These are phyloP conservation scores for Aurelia sp. DNA, from an alignment of 30 jellyfish, hydroid and myxozoan genomes.

Conservation along the genomic window DNA sequence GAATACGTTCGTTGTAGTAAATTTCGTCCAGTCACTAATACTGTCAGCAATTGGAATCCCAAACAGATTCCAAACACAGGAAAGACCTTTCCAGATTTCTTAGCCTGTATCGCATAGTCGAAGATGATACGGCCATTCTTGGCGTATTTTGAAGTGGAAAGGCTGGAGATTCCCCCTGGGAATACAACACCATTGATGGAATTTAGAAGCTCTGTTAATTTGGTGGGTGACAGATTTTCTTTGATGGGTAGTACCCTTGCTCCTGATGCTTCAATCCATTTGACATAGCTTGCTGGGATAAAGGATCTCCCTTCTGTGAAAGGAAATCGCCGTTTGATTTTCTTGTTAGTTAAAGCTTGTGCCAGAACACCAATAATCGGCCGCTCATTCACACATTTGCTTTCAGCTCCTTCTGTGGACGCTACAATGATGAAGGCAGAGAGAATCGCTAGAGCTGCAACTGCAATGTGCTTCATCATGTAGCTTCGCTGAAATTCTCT, in stretches of 20 bases:
- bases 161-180: conserved; percentile 62
- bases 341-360: conserved; percentile 17
- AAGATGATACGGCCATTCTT: conserved; percentile 27
- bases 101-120: conserved; percentile 38
- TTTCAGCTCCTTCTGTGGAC: too few relatives aligned
- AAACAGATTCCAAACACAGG: conserved; percentile 58
- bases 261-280: conserved; percentile 54
- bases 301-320: conserved; percentile 41
- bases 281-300: conserved; percentile 54
- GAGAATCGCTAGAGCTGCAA: too few relatives aligned
- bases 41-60: conserved; percentile 45
- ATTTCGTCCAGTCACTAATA: conserved; percentile 19
- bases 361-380: conserved; percentile 53
- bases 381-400: conserved; percentile 16
- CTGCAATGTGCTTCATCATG: too few relatives aligned
- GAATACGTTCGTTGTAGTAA: conserved; percentile 38
- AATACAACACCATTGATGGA: conserved; percentile 50
- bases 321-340: conserved; percentile 4
- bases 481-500: too few relatives aligned
- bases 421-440: too few relatives aligned
- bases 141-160: conserved; percentile 40
- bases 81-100: conserved; percentile 19
- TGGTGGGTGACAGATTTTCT: conserved; percentile 7
- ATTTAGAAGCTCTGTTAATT: conserved; percentile 14
- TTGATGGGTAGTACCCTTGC: conserved; percentile 56